Evolutionary conservation across 2,888 invertebrate species (phyloP).

Genomic region (Napeogenes sylphis): DNA sequence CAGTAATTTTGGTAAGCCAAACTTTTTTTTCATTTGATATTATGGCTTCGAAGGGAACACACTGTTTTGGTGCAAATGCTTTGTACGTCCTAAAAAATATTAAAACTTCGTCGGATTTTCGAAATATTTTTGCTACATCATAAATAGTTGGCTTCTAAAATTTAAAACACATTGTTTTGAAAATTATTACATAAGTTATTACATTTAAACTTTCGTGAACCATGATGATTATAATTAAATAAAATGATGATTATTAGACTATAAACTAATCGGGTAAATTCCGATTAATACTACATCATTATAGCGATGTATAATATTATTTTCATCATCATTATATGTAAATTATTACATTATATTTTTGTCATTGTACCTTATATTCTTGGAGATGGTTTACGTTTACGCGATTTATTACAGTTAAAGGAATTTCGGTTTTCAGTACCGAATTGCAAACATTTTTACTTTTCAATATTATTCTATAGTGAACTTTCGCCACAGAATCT

Average conservation of each 20-base stretch:
- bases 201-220: not conserved
- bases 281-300: too few relatives aligned
- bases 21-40: constrained; percentile 53
- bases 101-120: constrained; percentile 43
- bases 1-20: constrained; percentile 49
- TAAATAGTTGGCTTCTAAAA: constrained; percentile 50
- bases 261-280: too few relatives aligned
- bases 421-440: constrained; percentile 39
- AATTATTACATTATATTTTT: too few relatives aligned
- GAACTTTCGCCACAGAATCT: constrained; percentile 56
- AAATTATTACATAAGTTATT: not conserved
- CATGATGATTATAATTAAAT: too few relatives aligned
- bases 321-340: too few relatives aligned
- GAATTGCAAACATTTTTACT: constrained; percentile 48
- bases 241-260: too few relatives aligned
- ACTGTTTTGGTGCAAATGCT: constrained; percentile 55
- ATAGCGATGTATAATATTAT: too few relatives aligned
- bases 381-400: constrained; percentile 54
- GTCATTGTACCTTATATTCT: constrained; percentile 46
- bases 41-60: constrained; percentile 51
- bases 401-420: constrained; percentile 50
- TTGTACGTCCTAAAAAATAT: constrained; percentile 54
- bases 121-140: constrained; percentile 50
- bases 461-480: constrained; percentile 54
- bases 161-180: not conserved